phyloP scores from a whole-genome alignment of 64 coral and sea anemone genomes.

The Porites australiensis region DNA sequence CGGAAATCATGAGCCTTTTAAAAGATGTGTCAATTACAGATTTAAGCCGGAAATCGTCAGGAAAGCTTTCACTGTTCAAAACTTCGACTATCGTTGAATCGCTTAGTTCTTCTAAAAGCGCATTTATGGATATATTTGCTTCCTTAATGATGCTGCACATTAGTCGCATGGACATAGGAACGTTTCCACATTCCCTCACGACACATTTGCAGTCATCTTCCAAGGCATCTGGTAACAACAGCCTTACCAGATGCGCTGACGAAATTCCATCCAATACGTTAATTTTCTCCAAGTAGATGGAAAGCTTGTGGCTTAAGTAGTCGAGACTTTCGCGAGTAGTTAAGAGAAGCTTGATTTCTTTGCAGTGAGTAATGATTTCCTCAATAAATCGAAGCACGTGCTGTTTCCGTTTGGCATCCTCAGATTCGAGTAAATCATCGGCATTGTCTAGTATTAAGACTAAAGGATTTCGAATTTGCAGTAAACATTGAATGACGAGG shows the following conservation, averaged over 20 bases:
- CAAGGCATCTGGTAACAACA: neutral
- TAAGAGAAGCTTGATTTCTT: neutral
- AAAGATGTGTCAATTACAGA: neutral
- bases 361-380: neutral
- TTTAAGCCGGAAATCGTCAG: neutral
- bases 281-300: neutral
- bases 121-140: neutral
- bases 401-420: neutral
- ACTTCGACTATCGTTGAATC: neutral
- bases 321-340: neutral
- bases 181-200: neutral
- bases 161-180: slow-evolving; percentile 14
- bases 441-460: slow-evolving; percentile 2
- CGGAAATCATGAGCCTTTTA: neutral
- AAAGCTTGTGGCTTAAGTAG: neutral
- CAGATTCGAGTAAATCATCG: slow-evolving; percentile 7
- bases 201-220: neutral
- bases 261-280: neutral
- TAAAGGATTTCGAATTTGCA: neutral
- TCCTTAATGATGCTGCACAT: neutral
- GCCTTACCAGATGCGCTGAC: neutral
- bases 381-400: neutral
- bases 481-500: neutral
- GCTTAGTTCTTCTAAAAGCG: neutral
- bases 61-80: neutral